Evolutionary conservation across 2,113 vertebrate species (phyloP), one percentile per base, ranked within the genome.

Genomic region (Nothocercus julius): DNA sequence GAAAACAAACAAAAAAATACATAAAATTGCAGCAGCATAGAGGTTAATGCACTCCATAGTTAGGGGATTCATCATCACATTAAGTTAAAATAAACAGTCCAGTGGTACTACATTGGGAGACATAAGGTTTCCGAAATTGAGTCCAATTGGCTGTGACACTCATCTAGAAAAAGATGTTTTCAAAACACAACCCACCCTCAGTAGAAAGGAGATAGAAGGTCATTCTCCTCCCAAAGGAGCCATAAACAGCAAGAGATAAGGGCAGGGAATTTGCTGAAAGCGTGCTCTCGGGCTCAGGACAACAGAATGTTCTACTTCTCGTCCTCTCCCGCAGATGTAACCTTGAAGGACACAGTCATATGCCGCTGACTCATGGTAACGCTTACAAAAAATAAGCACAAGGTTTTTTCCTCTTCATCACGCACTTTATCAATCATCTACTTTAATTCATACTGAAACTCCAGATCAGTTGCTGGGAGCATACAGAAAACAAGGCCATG

Each of bases 241-340:
- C 89, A 90, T 93, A 97, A 97, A 95, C 86, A 95, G 80, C 54
- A 58, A 38, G 1, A 96, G 97, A 97, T 97, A 97, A 96, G 83
- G 89, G 91, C 90, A 94, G 87, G 62, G 93, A 97, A 94, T 93
- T 63, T 94, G 95, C 97, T 94, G 97, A 96, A 95, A 68, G 69
- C 3, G 53, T 90, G 77, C 75, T 94, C 97, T 95, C 3, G 4
- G 9, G 11, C 85, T 89, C 78, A 82, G 79, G 86, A 85, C 30
- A 5, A 88, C 92, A 91, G 67, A 45, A 70, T 81, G 90, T 73
- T 91, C 92, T 93, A 85, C 87, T 94, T 51, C 14, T 5, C 81
- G 92, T 95, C 86, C 95, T 89, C 69, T 87, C 74, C 95, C 87
- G 72, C 94, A 96, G 92, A 94, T 87, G 82, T 94, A 83, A 90